Percentiles rank a stretch among this genome's conserved stretches.
Conservation (phyloP, 1,140 invertebrate genomes). For the Mercenaria mercenaria region DNA sequence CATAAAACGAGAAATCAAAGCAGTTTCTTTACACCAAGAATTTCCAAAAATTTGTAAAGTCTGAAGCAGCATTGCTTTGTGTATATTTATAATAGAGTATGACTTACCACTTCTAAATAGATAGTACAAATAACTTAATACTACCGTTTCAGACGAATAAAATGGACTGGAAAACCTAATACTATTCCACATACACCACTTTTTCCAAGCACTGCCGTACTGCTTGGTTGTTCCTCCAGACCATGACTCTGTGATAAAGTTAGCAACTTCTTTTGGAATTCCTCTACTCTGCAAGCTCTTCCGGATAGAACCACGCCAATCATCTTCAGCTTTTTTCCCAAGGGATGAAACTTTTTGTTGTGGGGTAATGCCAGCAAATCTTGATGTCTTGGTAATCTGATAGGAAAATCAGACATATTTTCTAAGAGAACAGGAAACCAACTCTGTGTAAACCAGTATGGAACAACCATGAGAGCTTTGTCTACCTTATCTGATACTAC, state of each 20-base stretch:
- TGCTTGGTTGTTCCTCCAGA: conserved; percentile 51
- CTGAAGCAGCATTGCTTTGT: neutral
- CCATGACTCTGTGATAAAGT: conserved; percentile 60
- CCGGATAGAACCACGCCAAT: conserved; percentile 61
- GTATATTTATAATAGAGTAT: neutral
- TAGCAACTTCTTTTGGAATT: conserved; percentile 52
- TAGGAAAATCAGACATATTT: conserved; percentile 38
- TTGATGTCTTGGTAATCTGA: conserved; percentile 41
- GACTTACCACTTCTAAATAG: neutral
- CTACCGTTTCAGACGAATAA: neutral
- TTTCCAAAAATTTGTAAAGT: neutral
- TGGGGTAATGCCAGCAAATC: conserved; percentile 43
- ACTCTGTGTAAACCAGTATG: conserved; percentile 58
- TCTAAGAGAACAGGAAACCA: conserved; percentile 53
- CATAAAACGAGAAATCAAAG: neutral
- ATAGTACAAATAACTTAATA: neutral
- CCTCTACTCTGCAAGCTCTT: neutral
- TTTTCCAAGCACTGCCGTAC: conserved; percentile 34
- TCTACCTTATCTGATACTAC: conserved; percentile 58
- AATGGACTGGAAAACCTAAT: conserved; percentile 29
- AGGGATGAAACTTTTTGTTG: conserved; percentile 29
- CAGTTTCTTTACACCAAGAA: neutral
- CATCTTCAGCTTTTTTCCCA: conserved; percentile 35
- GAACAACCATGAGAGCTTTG: conserved; percentile 45
- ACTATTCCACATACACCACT: conserved; percentile 48